phyloP scores from a whole-genome alignment of 2,888 invertebrate species.

The Argynnis bischoffii region DNA sequence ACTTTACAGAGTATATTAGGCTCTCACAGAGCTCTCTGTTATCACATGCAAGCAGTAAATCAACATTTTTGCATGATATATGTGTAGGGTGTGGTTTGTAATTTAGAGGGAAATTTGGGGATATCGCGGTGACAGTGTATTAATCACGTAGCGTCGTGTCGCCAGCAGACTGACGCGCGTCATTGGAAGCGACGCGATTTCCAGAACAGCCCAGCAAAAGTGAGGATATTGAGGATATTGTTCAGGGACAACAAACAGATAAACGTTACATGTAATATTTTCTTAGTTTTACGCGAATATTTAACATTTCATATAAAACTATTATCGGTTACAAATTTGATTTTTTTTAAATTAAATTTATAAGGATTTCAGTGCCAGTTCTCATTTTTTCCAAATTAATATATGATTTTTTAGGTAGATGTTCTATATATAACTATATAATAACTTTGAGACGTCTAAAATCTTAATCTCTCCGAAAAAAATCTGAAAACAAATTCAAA shows the following conservation, averaged over 20 bases:
- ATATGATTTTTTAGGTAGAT: no score
- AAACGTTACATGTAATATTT: no score
- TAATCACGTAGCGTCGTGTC: constrained; percentile 50
- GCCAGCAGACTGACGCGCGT: constrained; percentile 47
- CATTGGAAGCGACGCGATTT: constrained; percentile 39
- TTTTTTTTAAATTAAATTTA: no score
- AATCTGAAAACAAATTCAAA: no score
- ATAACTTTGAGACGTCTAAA: no score
- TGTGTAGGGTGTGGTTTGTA: constrained; percentile 33
- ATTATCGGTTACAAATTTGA: no score
- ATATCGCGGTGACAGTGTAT: constrained; percentile 50
- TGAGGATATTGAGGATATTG: constrained; percentile 1
- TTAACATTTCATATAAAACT: no score
- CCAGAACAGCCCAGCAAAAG: neutral
- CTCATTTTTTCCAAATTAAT: no score
- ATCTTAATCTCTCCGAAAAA: no score
- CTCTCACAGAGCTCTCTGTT: neutral
- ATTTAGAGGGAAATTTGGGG: constrained; percentile 43
- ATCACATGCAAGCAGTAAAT: constrained; percentile 28
- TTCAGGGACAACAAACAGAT: neutral
- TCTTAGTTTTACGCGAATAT: no score
- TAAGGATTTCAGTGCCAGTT: no score
- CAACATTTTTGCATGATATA: constrained; percentile 31
- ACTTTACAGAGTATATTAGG: neutral
- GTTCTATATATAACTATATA: no score